These are phyloP conservation scores for Ectropis crepuscularia DNA, from an alignment of 2,888 invertebrate genomes.

Conservation along the genomic window DNA sequence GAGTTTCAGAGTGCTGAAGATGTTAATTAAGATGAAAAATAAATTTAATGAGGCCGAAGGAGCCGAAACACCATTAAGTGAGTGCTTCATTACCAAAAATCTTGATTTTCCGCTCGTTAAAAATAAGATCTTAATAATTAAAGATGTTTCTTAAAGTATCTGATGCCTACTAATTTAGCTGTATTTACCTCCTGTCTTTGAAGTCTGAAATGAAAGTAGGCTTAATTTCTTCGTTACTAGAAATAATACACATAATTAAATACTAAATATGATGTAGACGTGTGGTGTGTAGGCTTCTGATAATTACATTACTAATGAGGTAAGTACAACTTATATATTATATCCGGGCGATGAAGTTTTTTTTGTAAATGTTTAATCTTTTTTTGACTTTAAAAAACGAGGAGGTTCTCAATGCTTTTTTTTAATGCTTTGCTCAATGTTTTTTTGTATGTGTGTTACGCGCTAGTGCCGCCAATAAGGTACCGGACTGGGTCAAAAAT, in stretches of 20 bases:
- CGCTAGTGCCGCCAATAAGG: too few relatives aligned
- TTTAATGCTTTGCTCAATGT: too few relatives aligned
- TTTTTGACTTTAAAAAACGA: too few relatives aligned
- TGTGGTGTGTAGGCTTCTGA: too few relatives aligned
- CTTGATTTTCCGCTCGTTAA: slow-evolving; percentile 50
- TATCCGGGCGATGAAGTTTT: too few relatives aligned
- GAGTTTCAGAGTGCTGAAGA: slow-evolving; percentile 49
- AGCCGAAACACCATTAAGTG: slow-evolving; percentile 54
- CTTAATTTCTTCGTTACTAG: slow-evolving; percentile 14
- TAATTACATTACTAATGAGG: too few relatives aligned
- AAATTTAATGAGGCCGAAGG: slow-evolving; percentile 63
- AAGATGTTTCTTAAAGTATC: slow-evolving; percentile 34
- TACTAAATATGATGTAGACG: too few relatives aligned
- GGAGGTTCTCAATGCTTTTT: too few relatives aligned
- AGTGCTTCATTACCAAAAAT: slow-evolving; percentile 59
- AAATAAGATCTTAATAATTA: slow-evolving; percentile 44
- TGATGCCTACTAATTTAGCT: slow-evolving; percentile 17
- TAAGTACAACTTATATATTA: too few relatives aligned
- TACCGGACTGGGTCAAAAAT: too few relatives aligned
- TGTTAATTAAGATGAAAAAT: slow-evolving; percentile 64
- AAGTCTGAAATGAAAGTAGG: slow-evolving; percentile 19
- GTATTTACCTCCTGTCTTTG: slow-evolving; percentile 27
- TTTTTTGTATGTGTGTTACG: too few relatives aligned
- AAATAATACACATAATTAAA: background rate
- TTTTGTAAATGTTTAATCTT: too few relatives aligned